Evolutionary conservation across 2,888 invertebrate species (phyloP).

Genomic region (Gordius sp.): DNA sequence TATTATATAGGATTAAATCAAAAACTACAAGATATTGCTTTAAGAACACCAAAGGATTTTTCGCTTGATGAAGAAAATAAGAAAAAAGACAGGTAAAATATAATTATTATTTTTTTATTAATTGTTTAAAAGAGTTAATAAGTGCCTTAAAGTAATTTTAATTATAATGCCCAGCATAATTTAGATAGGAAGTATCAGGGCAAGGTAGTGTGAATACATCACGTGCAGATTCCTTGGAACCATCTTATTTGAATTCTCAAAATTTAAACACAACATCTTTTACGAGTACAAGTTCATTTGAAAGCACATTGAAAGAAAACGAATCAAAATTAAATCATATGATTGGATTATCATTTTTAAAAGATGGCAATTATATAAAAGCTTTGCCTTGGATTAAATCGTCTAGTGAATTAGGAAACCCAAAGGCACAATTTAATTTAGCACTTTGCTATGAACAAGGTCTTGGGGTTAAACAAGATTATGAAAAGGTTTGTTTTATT

Average conservation of each 20-base stretch:
- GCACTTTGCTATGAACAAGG: conserved; percentile 1
- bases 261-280: no score
- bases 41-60: background rate
- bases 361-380: background rate
- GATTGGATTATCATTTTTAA: background rate
- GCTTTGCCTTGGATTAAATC: background rate
- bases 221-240: no score
- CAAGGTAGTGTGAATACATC: no score
- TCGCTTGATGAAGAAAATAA: background rate
- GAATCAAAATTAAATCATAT: background rate
- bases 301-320: background rate
- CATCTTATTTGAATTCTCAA: no score
- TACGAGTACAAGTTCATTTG: no score
- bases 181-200: no score
- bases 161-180: background rate
- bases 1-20: background rate
- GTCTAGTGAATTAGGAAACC: background rate
- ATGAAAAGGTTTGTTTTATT: background rate
- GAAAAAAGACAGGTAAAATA: background rate
- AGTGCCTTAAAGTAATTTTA: background rate
- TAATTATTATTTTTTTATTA: background rate
- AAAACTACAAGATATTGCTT: background rate
- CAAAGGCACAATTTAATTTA: background rate
- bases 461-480: background rate
- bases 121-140: background rate